Percentiles rank a stretch among this genome's conserved stretches.
Conservation (phyloP, 2,797 vertebrate species). For the Epinephelus awoara region DNA sequence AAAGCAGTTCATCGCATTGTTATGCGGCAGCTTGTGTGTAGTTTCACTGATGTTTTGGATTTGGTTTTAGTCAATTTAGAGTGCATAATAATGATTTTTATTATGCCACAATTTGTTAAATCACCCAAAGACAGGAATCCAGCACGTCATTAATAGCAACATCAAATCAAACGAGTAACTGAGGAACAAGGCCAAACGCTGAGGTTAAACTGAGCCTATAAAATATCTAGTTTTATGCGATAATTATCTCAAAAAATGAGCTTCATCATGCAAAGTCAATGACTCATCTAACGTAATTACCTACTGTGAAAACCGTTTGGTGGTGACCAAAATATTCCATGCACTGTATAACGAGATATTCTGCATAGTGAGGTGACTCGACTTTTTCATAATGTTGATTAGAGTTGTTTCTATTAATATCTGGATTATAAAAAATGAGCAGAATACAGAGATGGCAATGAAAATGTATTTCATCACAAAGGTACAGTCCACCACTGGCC, state of each 20-base stretch:
- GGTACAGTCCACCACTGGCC: conserved; percentile 43
- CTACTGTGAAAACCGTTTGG: background rate
- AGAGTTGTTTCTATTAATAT: conserved; percentile 31
- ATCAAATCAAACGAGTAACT: background rate
- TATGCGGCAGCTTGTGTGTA: background rate
- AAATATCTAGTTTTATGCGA: background rate
- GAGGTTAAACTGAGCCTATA: background rate
- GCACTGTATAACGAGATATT: conserved; percentile 7
- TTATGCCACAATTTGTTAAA: background rate
- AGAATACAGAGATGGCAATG: conserved; percentile 43
- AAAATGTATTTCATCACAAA: conserved; percentile 69
- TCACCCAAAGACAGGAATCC: background rate
- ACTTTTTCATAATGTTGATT: conserved; percentile 20
- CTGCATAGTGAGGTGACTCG: background rate
- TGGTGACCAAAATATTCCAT: conserved; percentile 3
- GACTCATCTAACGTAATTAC: background rate
- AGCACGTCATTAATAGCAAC: background rate
- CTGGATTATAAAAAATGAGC: conserved; percentile 25
- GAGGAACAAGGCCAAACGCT: background rate
- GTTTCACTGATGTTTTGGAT: background rate
- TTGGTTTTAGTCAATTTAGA: background rate
- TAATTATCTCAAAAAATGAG: conserved; percentile 3
- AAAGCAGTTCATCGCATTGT: background rate
- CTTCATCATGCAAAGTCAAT: background rate
- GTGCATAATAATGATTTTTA: background rate